phyloP scores from a whole-genome alignment of 2,797 vertebrate genomes.

The Chelidonichthys spinosus region DNA sequence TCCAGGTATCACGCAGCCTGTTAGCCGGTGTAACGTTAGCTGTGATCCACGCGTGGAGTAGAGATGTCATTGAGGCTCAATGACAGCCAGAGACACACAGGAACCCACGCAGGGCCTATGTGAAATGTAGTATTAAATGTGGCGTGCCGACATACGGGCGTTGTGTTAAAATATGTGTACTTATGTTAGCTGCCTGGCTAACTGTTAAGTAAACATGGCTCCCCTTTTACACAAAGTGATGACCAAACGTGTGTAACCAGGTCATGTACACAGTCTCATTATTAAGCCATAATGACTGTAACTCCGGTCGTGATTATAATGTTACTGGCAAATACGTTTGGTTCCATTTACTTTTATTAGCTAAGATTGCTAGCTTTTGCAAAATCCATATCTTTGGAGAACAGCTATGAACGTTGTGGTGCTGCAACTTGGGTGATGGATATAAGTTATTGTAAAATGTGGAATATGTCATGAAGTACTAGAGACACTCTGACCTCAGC shows the following conservation, averaged over 20 bases:
- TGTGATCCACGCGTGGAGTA: constrained; percentile 64
- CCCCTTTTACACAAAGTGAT: constrained; percentile 38
- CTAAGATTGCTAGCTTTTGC: background rate
- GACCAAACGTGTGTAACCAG: constrained; percentile 39
- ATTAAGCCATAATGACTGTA: background rate
- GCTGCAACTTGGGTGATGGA: background rate
- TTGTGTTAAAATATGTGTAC: background rate
- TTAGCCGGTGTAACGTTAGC: constrained; percentile 49
- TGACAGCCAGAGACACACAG: constrained; percentile 45
- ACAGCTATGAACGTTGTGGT: background rate
- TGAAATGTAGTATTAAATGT: background rate
- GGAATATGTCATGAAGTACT: background rate
- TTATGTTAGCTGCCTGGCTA: background rate
- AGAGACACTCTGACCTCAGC: rapidly evolving
- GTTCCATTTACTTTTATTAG: background rate
- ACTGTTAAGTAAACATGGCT: constrained; percentile 23
- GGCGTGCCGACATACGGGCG: rapidly evolving
- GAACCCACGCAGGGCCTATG: rapidly evolving
- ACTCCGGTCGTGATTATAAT: background rate
- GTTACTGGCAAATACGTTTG: background rate
- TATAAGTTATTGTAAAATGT: background rate
- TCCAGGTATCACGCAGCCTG: constrained; percentile 68
- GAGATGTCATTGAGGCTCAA: constrained; percentile 81
- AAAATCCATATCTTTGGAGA: background rate
- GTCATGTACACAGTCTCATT: background rate